Evolutionary conservation across 2,888 invertebrate genomes (phyloP).

Genomic region (Resseliella maxima): DNA sequence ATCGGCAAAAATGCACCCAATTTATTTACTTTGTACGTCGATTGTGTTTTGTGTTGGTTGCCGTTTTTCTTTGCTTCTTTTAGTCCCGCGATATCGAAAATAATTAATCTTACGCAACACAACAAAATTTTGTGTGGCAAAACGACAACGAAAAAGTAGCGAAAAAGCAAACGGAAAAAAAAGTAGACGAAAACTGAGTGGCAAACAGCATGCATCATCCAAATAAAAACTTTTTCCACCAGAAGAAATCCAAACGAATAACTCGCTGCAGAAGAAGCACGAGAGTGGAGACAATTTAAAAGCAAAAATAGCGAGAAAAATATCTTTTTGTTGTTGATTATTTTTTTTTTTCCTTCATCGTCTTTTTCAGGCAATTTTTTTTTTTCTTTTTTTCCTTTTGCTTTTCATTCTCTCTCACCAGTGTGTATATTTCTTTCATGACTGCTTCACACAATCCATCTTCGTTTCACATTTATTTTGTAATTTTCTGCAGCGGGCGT

Average conservation of each 20-base stretch:
- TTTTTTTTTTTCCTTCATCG: too few species aligned
- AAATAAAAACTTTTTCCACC: constrained; percentile 12
- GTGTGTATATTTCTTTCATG: not conserved
- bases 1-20: constrained; percentile 31
- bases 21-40: constrained; percentile 47
- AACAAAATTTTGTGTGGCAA: not conserved
- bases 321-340: not conserved
- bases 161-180: not conserved
- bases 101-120: constrained; percentile 50
- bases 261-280: not conserved
- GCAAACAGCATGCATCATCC: not conserved
- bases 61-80: not conserved
- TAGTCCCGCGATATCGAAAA: constrained; percentile 6
- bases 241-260: not conserved
- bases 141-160: not conserved
- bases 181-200: not conserved
- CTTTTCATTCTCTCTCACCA: not conserved
- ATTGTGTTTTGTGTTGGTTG: constrained; percentile 37
- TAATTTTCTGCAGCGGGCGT: constrained; percentile 45
- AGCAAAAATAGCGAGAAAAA: not conserved
- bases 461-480: constrained; percentile 48
- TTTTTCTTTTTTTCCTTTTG: too few species aligned
- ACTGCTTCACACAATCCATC: constrained; percentile 41
- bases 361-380: not conserved
- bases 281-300: constrained; percentile 19